Evolutionary conservation across 1,140 invertebrate species (phyloP).

Genomic region (Euura saliciscinereae): DNA sequence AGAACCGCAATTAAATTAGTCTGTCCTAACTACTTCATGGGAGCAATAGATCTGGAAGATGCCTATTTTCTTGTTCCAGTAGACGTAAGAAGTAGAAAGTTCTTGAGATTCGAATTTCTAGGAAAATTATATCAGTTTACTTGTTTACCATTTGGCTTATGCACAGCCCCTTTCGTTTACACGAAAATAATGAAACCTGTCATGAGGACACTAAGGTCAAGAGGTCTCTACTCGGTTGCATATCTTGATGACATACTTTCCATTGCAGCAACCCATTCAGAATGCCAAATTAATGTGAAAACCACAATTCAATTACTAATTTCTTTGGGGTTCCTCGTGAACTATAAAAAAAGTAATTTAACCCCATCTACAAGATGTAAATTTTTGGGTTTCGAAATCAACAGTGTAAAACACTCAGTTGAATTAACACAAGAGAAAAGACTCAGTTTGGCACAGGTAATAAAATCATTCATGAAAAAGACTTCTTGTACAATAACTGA

Average conservation of each 20-base stretch:
- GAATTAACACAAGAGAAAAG: too few relatives aligned
- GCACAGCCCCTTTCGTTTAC: conserved; percentile 29
- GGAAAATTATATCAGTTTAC: conserved; percentile 33
- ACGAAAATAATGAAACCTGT: conserved; percentile 31
- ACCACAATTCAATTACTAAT: conserved; percentile 19
- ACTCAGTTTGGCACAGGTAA: too few relatives aligned
- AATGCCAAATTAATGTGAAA: conserved; percentile 6
- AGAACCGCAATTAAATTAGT: neutral
- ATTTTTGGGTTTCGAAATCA: conserved; percentile 35
- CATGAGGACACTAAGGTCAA: conserved; percentile 16
- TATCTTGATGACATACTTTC: conserved; percentile 24
- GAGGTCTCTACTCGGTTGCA: conserved; percentile 13
- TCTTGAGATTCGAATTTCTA: conserved; percentile 31
- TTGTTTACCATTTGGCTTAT: conserved; percentile 26
- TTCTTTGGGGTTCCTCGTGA: conserved; percentile 31
- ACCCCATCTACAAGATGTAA: conserved; percentile 19
- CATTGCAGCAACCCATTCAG: neutral
- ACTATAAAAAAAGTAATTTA: conserved; percentile 25
- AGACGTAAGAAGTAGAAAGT: conserved; percentile 22
- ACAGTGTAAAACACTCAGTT: neutral
- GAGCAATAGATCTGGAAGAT: conserved; percentile 32
- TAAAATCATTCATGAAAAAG: too few relatives aligned
- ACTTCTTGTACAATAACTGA: conserved; percentile 23
- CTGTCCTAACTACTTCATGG: too few relatives aligned
- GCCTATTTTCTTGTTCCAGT: conserved; percentile 34